Conservation (phyloP, 2,797 vertebrate species). For the Enteromius fasciolatus region DNA sequence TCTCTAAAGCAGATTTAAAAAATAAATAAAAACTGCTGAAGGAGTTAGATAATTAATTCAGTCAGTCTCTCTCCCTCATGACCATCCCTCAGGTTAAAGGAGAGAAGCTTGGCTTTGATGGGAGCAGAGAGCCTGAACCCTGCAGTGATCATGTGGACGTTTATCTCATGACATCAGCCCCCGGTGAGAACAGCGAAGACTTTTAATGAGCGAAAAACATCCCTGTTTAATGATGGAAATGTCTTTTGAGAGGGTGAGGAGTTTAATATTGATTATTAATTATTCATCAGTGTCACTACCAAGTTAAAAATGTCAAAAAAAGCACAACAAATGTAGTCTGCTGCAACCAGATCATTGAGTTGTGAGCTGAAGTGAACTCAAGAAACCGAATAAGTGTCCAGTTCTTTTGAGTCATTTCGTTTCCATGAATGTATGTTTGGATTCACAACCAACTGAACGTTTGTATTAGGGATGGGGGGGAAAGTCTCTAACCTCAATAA, state of each 20-base stretch:
- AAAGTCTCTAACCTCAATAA: not conserved
- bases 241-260: conserved; percentile 10
- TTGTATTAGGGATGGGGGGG: not conserved
- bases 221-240: not conserved
- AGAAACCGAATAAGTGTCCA: no score
- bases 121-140: not conserved
- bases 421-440: not conserved
- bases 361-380: not conserved
- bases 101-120: conserved; percentile 39
- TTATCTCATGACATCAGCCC: conserved; percentile 53
- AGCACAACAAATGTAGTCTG: not conserved
- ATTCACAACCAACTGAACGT: conserved; percentile 3
- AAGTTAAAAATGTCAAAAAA: not conserved
- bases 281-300: not conserved
- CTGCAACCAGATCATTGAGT: not conserved
- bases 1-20: not conserved
- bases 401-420: not conserved
- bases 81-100: conserved; percentile 40
- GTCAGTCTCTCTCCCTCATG: conserved; percentile 40
- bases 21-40: not conserved
- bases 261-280: not conserved
- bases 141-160: conserved; percentile 40
- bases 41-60: conserved; percentile 20
- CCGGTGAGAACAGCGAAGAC: conserved; percentile 4
- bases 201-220: conserved; percentile 10